These are phyloP conservation scores for Pantelozetes paolii DNA, from an alignment of 2,888 invertebrate genomes.

Conservation along the genomic window DNA sequence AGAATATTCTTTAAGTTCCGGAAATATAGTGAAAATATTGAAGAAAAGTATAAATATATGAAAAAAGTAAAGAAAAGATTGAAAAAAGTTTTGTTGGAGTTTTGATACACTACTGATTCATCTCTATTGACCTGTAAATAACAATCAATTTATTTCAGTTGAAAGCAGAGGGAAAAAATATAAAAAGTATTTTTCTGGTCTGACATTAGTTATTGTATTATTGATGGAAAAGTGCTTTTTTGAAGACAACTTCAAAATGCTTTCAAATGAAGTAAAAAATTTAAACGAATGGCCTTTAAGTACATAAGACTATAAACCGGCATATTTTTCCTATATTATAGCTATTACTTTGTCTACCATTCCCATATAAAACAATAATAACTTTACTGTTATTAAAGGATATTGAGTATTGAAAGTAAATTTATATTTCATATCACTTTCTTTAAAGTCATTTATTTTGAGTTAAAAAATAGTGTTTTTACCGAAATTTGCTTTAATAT, in stretches of 20 bases:
- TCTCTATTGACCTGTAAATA: slow-evolving; percentile 25
- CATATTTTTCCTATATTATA: too few relatives aligned
- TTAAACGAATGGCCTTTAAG: not conserved
- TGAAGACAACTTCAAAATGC: slow-evolving; percentile 7
- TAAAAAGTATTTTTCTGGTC: not conserved
- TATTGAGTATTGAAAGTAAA: not conserved
- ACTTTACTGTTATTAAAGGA: too few relatives aligned
- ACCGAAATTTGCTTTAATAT: slow-evolving; percentile 11
- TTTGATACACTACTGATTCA: not conserved
- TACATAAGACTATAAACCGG: not conserved
- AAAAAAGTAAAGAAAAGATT: not conserved
- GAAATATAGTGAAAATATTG: not conserved
- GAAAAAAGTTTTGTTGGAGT: not conserved
- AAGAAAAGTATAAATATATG: not conserved
- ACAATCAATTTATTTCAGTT: slow-evolving; percentile 17
- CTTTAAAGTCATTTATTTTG: too few relatives aligned
- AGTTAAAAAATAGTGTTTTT: too few relatives aligned
- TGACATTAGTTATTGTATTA: slow-evolving; percentile 4
- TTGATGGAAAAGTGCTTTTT: not conserved
- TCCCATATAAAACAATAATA: too few relatives aligned
- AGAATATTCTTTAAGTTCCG: too few relatives aligned
- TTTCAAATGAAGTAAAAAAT: slow-evolving; percentile 6
- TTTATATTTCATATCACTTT: too few relatives aligned
- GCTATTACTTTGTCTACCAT: too few relatives aligned
- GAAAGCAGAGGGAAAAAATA: not conserved